Conservation (phyloP, 1,140 invertebrate species). For the Ceratina australensis region DNA sequence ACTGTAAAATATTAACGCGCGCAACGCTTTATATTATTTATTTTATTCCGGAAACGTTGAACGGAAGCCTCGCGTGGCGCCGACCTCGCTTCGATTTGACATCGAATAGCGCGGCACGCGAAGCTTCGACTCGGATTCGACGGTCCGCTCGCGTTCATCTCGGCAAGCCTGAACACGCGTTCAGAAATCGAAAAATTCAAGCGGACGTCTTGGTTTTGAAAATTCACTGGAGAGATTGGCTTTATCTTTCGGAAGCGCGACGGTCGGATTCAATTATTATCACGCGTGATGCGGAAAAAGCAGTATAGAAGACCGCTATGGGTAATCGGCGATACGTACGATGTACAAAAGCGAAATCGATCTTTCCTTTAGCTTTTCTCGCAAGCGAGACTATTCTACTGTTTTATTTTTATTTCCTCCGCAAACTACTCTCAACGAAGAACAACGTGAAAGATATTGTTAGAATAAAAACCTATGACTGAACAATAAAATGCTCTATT, state of each 20-base stretch:
- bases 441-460: slow-evolving; percentile 60
- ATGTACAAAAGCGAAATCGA: slow-evolving; percentile 56
- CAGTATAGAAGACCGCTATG: slow-evolving; percentile 23
- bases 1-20: slow-evolving; percentile 32
- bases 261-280: slow-evolving; percentile 56
- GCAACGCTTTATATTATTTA: slow-evolving; percentile 32
- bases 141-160: neutral
- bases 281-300: slow-evolving; percentile 44
- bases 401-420: neutral
- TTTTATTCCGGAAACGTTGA: slow-evolving; percentile 36
- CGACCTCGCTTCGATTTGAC: neutral
- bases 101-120: slow-evolving; percentile 11
- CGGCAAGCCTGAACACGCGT: neutral
- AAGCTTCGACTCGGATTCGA: slow-evolving; percentile 3
- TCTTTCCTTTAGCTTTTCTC: slow-evolving; percentile 49
- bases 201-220: too few species aligned
- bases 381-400: slow-evolving; percentile 48
- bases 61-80: slow-evolving; percentile 5
- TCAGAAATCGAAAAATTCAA: neutral
- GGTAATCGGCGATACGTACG: slow-evolving; percentile 38
- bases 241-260: neutral
- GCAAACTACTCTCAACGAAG: slow-evolving; percentile 36
- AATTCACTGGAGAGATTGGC: too few species aligned
- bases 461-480: slow-evolving; percentile 70
- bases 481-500: slow-evolving; percentile 73